Evolutionary conservation across 2,888 invertebrate genomes (phyloP).

Genomic region (Graphium colonna): DNA sequence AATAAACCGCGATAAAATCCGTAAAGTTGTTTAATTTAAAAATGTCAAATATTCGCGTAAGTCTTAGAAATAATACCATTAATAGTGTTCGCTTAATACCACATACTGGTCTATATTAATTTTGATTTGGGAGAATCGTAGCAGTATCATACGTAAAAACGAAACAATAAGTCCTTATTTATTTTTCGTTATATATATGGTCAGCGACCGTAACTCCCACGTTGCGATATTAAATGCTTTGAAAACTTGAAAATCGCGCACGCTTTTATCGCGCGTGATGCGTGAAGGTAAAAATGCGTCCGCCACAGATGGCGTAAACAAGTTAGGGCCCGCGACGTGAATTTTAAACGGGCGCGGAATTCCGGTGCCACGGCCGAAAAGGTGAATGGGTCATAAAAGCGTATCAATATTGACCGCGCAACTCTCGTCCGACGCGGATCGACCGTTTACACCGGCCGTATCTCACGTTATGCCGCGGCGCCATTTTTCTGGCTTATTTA

Average conservation of each 20-base stretch:
- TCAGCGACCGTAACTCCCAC: too few species aligned
- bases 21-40: too few species aligned
- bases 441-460: constrained; percentile 61
- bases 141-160: too few species aligned
- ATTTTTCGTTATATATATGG: too few species aligned
- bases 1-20: too few species aligned
- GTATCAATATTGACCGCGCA: constrained; percentile 74
- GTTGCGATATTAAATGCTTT: too few species aligned
- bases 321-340: constrained; percentile 46
- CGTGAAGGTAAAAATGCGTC: constrained; percentile 29
- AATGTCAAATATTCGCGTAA: too few species aligned
- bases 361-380: constrained; percentile 54
- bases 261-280: constrained; percentile 9
- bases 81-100: too few species aligned
- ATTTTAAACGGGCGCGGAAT: constrained; percentile 61
- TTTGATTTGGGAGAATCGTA: too few species aligned
- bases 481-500: constrained; percentile 58
- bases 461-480: constrained; percentile 57
- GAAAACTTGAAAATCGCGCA: background rate
- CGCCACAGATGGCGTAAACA: constrained; percentile 41
- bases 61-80: too few species aligned
- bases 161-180: too few species aligned
- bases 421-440: constrained; percentile 59
- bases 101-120: too few species aligned
- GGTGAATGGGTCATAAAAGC: constrained; percentile 75